Base-by-base conservation (phyloP, 53 echinoderm and acorn worm species). In the Temnopleurus reevesii region DNA sequence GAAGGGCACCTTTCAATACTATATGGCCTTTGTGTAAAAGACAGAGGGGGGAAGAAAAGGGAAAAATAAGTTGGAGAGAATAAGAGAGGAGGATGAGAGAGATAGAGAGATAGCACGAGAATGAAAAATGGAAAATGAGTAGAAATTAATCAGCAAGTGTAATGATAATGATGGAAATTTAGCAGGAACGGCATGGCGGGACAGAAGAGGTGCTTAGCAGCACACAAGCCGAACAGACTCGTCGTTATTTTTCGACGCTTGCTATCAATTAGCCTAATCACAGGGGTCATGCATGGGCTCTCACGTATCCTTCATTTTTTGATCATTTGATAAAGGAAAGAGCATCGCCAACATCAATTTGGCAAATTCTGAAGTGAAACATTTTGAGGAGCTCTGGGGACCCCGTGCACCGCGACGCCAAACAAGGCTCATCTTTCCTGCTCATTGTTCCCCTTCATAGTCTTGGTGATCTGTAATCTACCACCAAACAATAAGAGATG, bases 241-340 rank as follows among this genome's bases (percentile, higher is more conserved):
- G 38, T 71, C 71, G 71, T 71, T 71, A 71, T 41, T 71, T 71
- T 41, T 71, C 71, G 23, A 71, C 71, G 71, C 71, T 71, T 71
- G 44, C 71, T 41, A 86, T 86, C 86, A 86, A 86, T 86, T 86
- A 86, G 44, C 26, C 60, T 86, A 86, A 86, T 86, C 86, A 86
- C 46, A 28, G 60, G 86, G 49, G 86, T 86, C 61, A 59, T 60
- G 86, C 86, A 38, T 60, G 60, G 59, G 25, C 21, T 86, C 36
- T 18, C 46, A 8, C 59, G 61, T 38, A 86, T 45, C 86, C 86
- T 86, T 23, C 86, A 41, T 35, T 41, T 84, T 76, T 43, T 60
- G 19, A 57, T 53, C 36, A 51, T 80, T 49, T 80, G 47, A 80
- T 46, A 17, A 80, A 80, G 47, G 47, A 80, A 49, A 49, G 47